These are phyloP conservation scores for Drosophila lacertosa DNA, from an alignment of 1,140 invertebrate genomes.

Conservation along the genomic window DNA sequence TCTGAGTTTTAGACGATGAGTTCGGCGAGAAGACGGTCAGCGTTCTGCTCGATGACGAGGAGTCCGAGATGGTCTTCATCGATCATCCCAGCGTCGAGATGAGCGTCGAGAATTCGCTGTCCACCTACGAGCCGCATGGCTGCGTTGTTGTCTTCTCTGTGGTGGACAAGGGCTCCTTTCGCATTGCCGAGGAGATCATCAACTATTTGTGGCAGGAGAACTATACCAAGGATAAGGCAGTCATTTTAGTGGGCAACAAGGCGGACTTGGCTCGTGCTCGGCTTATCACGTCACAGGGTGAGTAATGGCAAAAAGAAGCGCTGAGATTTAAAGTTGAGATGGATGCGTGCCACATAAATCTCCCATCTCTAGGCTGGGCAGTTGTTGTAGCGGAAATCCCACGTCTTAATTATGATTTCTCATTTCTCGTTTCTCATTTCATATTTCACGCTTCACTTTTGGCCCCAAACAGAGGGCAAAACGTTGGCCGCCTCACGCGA, in stretches of 20 bases:
- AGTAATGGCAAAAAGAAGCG: slow-evolving; percentile 54
- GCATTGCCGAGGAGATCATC: slow-evolving; percentile 91
- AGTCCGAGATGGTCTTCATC: slow-evolving; percentile 95
- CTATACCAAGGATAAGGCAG: slow-evolving; percentile 91
- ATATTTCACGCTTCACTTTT: slow-evolving; percentile 24
- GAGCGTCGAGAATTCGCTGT: slow-evolving; percentile 93
- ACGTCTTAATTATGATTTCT: slow-evolving; percentile 63
- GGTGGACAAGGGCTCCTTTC: slow-evolving; percentile 91
- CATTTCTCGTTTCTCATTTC: slow-evolving; percentile 28
- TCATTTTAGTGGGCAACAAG: slow-evolving; percentile 97
- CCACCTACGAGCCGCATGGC: slow-evolving; percentile 95
- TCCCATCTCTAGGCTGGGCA: background rate
- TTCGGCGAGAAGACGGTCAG: slow-evolving; percentile 96
- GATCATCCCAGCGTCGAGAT: slow-evolving; percentile 94
- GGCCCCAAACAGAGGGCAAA: slow-evolving; percentile 95
- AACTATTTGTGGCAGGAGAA: slow-evolving; percentile 92
- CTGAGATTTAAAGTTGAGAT: background rate
- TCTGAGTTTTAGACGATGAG: slow-evolving; percentile 92
- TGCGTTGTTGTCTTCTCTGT: slow-evolving; percentile 95
- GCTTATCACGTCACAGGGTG: slow-evolving; percentile 92
- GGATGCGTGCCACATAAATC: background rate
- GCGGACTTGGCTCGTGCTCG: slow-evolving; percentile 94
- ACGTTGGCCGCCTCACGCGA: slow-evolving; percentile 92
- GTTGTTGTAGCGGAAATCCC: slow-evolving; percentile 3
- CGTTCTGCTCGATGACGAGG: slow-evolving; percentile 94